These are phyloP conservation scores for Bombus confusus DNA, from an alignment of 1,140 invertebrate genomes.

Conservation along the genomic window DNA sequence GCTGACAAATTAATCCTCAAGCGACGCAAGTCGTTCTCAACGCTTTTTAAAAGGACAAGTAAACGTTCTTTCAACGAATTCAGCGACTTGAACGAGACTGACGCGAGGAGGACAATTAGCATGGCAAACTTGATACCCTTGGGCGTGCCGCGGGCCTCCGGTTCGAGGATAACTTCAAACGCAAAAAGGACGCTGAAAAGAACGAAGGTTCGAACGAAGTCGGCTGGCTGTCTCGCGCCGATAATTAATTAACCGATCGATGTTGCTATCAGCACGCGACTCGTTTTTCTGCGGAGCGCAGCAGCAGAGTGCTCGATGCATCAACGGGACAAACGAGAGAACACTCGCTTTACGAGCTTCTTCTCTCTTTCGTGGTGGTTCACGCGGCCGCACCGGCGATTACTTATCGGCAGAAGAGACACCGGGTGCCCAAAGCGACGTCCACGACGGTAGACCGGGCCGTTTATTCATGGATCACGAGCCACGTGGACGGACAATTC, in stretches of 20 bases:
- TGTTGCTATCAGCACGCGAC: slow-evolving; percentile 49
- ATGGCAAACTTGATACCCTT: slow-evolving; percentile 23
- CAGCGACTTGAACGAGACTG: background rate
- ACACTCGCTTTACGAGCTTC: background rate
- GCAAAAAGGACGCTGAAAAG: background rate
- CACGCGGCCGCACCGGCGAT: slow-evolving; percentile 14
- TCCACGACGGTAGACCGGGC: slow-evolving; percentile 17
- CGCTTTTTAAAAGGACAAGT: background rate
- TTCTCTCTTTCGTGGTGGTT: background rate
- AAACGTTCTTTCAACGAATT: background rate
- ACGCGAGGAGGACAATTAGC: background rate
- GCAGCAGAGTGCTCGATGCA: background rate
- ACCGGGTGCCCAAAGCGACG: slow-evolving; percentile 17
- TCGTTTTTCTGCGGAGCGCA: slow-evolving; percentile 4
- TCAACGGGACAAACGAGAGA: background rate
- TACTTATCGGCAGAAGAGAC: slow-evolving; percentile 45
- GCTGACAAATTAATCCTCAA: background rate
- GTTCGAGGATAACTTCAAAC: background rate
- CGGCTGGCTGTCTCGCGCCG: background rate
- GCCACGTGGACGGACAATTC: slow-evolving; percentile 58
- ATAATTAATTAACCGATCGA: slow-evolving; percentile 48
- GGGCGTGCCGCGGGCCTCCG: background rate
- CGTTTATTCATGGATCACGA: slow-evolving; percentile 60
- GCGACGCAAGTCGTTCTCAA: background rate
- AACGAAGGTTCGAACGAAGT: background rate